These are phyloP conservation scores for Tortrix viridana DNA, from an alignment of 2,888 invertebrate species.

Conservation along the genomic window DNA sequence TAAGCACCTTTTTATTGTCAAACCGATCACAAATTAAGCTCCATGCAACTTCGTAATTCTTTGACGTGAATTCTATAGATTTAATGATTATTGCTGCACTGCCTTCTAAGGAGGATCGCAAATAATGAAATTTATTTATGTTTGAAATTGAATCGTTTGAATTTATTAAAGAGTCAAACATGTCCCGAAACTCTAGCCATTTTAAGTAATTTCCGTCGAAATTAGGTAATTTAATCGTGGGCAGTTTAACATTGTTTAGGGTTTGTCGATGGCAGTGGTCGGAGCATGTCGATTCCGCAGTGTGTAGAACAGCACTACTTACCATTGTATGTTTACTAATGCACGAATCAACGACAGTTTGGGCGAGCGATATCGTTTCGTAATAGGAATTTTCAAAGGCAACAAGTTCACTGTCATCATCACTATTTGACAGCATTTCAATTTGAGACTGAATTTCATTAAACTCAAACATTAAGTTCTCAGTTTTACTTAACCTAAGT, in stretches of 20 bases:
- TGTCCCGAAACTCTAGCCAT: slow-evolving; percentile 18
- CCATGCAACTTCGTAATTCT: slow-evolving; percentile 36
- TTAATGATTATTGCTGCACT: slow-evolving; percentile 32
- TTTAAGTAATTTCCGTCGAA: slow-evolving; percentile 7
- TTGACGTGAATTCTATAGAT: slow-evolving; percentile 33
- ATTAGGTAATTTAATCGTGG: no score
- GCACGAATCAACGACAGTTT: slow-evolving; percentile 1
- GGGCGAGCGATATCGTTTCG: slow-evolving; percentile 4
- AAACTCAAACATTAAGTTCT: slow-evolving; percentile 22
- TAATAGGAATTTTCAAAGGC: slow-evolving; percentile 12
- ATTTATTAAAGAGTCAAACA: slow-evolving; percentile 18
- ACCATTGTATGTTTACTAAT: neutral
- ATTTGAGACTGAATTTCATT: slow-evolving; percentile 23
- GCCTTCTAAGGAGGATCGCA: slow-evolving; percentile 23
- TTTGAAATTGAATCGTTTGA: slow-evolving; percentile 13
- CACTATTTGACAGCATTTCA: slow-evolving; percentile 12
- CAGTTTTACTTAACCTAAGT: slow-evolving; percentile 12
- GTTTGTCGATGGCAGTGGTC: neutral
- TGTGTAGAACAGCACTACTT: neutral
- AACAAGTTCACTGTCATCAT: slow-evolving; percentile 13
- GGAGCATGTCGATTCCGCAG: slow-evolving; percentile 1
- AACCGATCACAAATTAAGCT: slow-evolving; percentile 26
- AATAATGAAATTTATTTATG: slow-evolving; percentile 1
- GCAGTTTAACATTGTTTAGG: slow-evolving; percentile 3
- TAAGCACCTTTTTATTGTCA: slow-evolving; percentile 32